Evolutionary conservation across 2,113 vertebrate species (phyloP).

Genomic region (Salvelinus alpinus): DNA sequence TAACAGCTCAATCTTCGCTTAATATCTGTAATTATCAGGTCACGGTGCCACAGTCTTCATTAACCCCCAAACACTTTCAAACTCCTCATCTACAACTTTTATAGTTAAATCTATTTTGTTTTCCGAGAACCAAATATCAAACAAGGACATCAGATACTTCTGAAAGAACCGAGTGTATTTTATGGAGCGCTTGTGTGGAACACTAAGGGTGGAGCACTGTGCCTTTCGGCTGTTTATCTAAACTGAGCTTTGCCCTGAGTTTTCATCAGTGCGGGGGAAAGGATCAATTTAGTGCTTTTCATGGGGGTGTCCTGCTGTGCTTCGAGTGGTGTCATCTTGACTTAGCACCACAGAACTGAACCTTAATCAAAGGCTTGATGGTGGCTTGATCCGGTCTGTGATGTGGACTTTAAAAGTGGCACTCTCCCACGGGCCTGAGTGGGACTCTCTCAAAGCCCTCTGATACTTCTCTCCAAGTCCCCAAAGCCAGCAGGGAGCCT

Average conservation of each 20-base stretch:
- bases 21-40: slow-evolving; percentile 46
- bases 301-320: slow-evolving; percentile 48
- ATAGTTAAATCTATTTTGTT: slow-evolving; percentile 31
- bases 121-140: slow-evolving; percentile 25
- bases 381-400: slow-evolving; percentile 52
- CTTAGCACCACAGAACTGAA: slow-evolving; percentile 22
- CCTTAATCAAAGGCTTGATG: slow-evolving; percentile 42
- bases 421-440: slow-evolving; percentile 46
- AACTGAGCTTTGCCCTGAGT: no score
- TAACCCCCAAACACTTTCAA: slow-evolving; percentile 24
- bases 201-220: not conserved
- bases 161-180: not conserved
- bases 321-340: slow-evolving; percentile 44
- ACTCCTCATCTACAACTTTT: slow-evolving; percentile 30
- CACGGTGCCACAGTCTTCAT: slow-evolving; percentile 26
- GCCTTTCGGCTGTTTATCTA: not conserved
- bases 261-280: not conserved
- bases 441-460: slow-evolving; percentile 40
- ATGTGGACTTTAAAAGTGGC: slow-evolving; percentile 51
- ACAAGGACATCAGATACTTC: slow-evolving; percentile 43
- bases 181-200: not conserved
- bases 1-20: slow-evolving; percentile 37
- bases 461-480: slow-evolving; percentile 29
- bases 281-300: slow-evolving; percentile 55
- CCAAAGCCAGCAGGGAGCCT: slow-evolving; percentile 30